phyloP scores from a whole-genome alignment of 2,113 vertebrate species.

The Echinops telfairi region DNA sequence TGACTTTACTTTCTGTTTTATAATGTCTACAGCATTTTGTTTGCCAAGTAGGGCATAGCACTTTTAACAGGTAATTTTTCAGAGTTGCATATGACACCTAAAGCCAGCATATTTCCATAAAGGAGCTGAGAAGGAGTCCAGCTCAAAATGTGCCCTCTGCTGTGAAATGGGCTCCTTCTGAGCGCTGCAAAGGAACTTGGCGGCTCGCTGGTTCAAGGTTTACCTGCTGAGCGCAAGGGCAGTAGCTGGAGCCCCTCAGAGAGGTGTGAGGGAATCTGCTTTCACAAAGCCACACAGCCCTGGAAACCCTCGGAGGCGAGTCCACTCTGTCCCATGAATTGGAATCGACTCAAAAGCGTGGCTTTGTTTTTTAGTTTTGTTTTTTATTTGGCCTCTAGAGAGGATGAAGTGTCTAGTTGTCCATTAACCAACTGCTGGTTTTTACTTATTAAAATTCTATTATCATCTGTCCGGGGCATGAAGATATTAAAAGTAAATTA shows the following conservation, averaged over 20 bases:
- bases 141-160: conserved; percentile 2
- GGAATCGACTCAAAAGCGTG: too few species aligned
- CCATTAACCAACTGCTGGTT: conserved; percentile 69
- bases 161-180: conserved; percentile 26
- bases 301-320: too few species aligned
- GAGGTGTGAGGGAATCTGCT: not conserved
- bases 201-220: not conserved
- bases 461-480: not conserved
- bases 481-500: conserved; percentile 52
- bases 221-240: not conserved
- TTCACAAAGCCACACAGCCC: not conserved
- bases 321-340: too few species aligned
- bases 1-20: conserved; percentile 51
- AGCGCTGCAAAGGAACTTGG: not conserved
- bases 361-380: not conserved
- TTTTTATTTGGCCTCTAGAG: not conserved
- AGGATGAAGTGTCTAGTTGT: conserved; percentile 44
- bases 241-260: not conserved
- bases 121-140: not conserved
- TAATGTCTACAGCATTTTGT: conserved; percentile 20
- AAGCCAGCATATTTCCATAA: not conserved
- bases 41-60: conserved; percentile 23
- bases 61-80: conserved; percentile 38
- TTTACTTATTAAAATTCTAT: conserved; percentile 73
- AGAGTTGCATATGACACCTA: not conserved